Evolutionary conservation across 2,888 invertebrate genomes (phyloP).

Genomic region (Drosophila borborema): DNA sequence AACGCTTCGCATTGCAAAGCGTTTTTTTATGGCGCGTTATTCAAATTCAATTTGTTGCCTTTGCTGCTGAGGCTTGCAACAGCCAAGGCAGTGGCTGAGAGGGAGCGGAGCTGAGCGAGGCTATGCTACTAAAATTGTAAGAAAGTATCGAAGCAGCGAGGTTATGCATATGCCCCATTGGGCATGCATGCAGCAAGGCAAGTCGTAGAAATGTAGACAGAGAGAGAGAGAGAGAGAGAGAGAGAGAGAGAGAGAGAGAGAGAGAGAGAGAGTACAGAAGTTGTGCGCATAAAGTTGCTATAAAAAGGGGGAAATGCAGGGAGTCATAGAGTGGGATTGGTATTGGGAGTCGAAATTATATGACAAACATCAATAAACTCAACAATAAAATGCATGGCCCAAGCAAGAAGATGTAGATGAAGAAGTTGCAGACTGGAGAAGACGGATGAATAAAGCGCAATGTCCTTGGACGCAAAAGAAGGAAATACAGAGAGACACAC

Average conservation of each 20-base stretch:
- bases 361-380: slow-evolving; percentile 74
- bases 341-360: slow-evolving; percentile 37
- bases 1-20: slow-evolving; percentile 29
- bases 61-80: slow-evolving; percentile 9
- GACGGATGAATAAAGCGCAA: slow-evolving; percentile 41
- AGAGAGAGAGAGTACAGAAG: background rate
- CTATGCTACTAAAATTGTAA: slow-evolving; percentile 37
- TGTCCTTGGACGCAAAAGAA: slow-evolving; percentile 63
- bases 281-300: slow-evolving; percentile 34
- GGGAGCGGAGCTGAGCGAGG: background rate
- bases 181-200: slow-evolving; percentile 34
- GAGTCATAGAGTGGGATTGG: background rate
- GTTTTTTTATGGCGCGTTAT: slow-evolving; percentile 56
- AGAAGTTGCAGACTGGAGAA: slow-evolving; percentile 12
- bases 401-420: slow-evolving; percentile 8
- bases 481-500: slow-evolving; percentile 11
- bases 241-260: background rate
- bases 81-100: background rate
- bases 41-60: slow-evolving; percentile 58
- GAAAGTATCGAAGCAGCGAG: slow-evolving; percentile 48
- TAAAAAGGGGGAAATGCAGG: slow-evolving; percentile 35
- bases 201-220: background rate
- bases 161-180: slow-evolving; percentile 54
- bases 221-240: background rate
- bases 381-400: slow-evolving; percentile 60